These are phyloP conservation scores for Sciurus niger DNA, from an alignment of 2,113 vertebrate genomes.

Conservation along the genomic window DNA sequence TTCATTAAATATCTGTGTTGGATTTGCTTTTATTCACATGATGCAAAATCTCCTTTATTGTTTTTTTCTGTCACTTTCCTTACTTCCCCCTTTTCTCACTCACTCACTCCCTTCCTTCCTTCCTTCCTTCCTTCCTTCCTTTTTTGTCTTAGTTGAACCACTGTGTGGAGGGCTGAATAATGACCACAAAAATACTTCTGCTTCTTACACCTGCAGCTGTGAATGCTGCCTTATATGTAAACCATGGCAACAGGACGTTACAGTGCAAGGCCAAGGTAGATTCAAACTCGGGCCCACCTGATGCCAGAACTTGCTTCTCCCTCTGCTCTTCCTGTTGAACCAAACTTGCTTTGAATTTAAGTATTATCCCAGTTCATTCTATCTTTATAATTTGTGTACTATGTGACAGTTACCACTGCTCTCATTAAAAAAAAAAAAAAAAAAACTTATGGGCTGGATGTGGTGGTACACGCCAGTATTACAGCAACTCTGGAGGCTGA, in stretches of 20 bases:
- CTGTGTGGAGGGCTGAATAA: background rate
- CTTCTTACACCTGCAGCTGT: background rate
- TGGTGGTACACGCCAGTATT: no score
- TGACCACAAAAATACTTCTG: background rate
- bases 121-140: fast-evolving
- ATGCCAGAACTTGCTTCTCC: background rate
- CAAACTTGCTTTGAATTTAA: background rate
- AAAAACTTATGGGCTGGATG: background rate
- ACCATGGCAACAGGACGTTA: background rate
- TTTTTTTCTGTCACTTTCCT: background rate
- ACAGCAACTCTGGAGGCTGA: no score
- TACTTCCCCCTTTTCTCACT: fast-evolving
- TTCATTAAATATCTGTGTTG: background rate
- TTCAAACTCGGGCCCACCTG: background rate
- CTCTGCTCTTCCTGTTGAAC: no score
- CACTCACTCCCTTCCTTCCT: fast-evolving
- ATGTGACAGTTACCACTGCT: background rate
- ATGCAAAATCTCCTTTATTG: background rate
- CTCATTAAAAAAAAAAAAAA: background rate
- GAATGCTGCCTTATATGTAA: background rate
- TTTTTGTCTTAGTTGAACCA: background rate
- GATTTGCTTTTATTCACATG: background rate
- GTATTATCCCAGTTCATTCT: background rate
- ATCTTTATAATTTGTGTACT: background rate
- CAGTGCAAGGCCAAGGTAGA: background rate